Evolutionary conservation across 2,888 invertebrate species (phyloP).

Genomic region (Iselma pallidipennis): DNA sequence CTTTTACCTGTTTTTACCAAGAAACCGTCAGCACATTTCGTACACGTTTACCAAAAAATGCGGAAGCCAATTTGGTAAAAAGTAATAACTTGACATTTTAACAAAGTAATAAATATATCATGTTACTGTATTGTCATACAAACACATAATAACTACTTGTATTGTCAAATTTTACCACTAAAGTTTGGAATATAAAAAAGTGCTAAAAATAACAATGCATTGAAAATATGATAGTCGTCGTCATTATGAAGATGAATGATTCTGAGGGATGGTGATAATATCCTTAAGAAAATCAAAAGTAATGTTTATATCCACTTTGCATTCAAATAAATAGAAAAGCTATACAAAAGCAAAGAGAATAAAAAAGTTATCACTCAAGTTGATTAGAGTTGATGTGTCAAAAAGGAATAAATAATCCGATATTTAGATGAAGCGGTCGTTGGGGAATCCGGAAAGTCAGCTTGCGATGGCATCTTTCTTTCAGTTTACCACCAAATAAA

Average conservation of each 20-base stretch:
- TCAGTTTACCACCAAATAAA: conserved; percentile 40
- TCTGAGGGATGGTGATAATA: background rate
- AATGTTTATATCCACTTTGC: conserved; percentile 50
- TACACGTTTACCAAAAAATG: background rate
- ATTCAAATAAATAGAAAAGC: conserved; percentile 17
- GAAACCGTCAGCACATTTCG: no score
- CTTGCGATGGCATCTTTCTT: no score
- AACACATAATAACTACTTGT: no score
- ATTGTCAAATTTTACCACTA: background rate
- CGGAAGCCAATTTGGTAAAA: background rate
- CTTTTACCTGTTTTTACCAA: background rate
- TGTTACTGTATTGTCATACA: background rate
- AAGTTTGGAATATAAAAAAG: no score
- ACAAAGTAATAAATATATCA: background rate
- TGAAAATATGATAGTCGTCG: background rate
- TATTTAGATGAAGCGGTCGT: conserved; percentile 54
- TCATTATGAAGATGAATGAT: background rate
- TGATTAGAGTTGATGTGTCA: conserved; percentile 53
- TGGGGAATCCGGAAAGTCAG: conserved; percentile 46
- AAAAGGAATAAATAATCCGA: conserved; percentile 53
- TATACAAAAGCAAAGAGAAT: background rate
- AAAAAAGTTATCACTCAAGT: conserved; percentile 52
- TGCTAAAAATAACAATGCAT: no score
- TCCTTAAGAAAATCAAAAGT: conserved; percentile 47
- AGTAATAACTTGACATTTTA: background rate